Percentiles rank a stretch among this genome's conserved stretches.
Evolutionary conservation across 2,888 invertebrate species (phyloP).

Genomic region (Drosophila macrothrix): DNA sequence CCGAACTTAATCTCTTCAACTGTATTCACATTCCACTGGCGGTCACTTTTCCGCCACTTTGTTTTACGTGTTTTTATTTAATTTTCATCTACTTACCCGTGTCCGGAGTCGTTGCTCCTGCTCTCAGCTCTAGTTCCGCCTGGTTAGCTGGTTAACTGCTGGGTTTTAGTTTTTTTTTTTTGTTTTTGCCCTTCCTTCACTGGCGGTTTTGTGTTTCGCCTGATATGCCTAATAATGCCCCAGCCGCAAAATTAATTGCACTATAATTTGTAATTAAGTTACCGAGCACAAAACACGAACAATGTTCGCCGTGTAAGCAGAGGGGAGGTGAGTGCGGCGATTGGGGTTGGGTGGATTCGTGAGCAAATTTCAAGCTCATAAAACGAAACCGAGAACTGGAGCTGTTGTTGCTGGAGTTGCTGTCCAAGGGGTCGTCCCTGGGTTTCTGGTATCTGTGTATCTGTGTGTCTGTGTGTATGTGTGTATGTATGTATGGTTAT

Average conservation of each 20-base stretch:
- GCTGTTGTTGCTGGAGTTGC: conserved; percentile 9
- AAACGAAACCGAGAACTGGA: conserved; percentile 44
- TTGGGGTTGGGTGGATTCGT: not conserved
- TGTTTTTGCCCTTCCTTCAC: conserved; percentile 22
- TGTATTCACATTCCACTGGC: conserved; percentile 26
- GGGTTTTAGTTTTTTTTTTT: conserved; percentile 24
- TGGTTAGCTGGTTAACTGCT: conserved; percentile 13
- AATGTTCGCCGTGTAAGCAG: conserved; percentile 7
- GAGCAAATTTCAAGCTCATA: conserved; percentile 55
- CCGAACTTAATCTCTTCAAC: conserved; percentile 25
- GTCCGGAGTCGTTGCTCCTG: not conserved
- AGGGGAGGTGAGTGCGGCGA: no score
- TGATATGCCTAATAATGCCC: conserved; percentile 78
- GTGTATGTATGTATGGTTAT: not conserved
- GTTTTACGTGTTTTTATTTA: conserved; percentile 53
- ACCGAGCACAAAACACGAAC: conserved; percentile 64
- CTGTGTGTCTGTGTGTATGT: no score
- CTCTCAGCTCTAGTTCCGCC: conserved; percentile 3
- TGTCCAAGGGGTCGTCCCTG: conserved; percentile 32
- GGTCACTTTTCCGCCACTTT: conserved; percentile 57
- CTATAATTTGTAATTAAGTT: conserved; percentile 83
- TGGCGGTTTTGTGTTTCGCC: conserved; percentile 65
- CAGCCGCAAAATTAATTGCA: conserved; percentile 81
- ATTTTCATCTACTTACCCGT: conserved; percentile 69
- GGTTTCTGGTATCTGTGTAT: conserved; percentile 17